Evolutionary conservation across 2,888 invertebrate species (phyloP).

Genomic region (Meta bourneti): DNA sequence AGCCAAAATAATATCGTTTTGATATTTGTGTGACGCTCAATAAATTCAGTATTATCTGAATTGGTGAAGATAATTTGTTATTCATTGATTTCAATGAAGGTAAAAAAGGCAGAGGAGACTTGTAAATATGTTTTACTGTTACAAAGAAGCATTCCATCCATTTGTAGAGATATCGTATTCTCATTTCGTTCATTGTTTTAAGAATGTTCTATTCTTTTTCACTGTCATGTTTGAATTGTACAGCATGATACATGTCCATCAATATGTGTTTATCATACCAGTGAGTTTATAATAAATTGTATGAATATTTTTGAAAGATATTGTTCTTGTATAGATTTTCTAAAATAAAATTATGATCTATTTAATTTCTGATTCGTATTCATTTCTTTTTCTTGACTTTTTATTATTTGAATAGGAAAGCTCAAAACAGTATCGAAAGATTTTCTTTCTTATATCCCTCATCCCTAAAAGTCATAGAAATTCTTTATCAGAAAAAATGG

Average conservation of each 20-base stretch:
- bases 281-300: constrained; percentile 1
- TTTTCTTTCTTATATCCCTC: too few species aligned
- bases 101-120: too few species aligned
- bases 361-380: not conserved
- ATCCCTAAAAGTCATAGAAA: too few species aligned
- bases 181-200: not conserved
- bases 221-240: not conserved
- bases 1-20: too few species aligned
- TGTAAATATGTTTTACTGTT: not conserved
- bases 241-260: not conserved
- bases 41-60: too few species aligned
- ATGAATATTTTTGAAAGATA: constrained; percentile 4
- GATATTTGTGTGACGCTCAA: too few species aligned
- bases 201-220: too few species aligned
- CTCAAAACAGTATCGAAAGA: too few species aligned
- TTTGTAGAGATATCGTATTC: not conserved
- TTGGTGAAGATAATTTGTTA: too few species aligned
- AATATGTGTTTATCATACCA: constrained; percentile 13
- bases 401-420: too few species aligned
- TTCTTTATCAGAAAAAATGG: too few species aligned
- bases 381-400: not conserved
- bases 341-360: constrained; percentile 19
- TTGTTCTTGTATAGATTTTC: constrained; percentile 21
- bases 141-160: not conserved
- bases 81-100: too few species aligned